Base-by-base conservation (phyloP, 2,797 vertebrate species). In the Danio kyathit region DNA sequence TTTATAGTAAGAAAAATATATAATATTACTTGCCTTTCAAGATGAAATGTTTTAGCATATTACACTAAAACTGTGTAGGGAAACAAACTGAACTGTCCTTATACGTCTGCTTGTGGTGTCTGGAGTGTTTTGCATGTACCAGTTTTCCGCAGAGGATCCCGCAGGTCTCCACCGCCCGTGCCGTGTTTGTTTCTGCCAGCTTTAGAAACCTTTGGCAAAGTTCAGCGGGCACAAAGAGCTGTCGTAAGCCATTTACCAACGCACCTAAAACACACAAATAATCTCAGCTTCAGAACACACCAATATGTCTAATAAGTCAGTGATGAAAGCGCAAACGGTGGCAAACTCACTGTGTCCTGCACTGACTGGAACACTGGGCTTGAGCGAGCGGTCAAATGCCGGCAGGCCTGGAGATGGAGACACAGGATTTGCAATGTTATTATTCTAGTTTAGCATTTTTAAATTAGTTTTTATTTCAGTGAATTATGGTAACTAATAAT, bases 71-170 rank as follows among this genome's bases (percentile, higher is more conserved):
- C n/a, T n/a, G n/a, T n/a, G n/a, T n/a, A n/a, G n/a, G n/a, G n/a
- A n/a, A n/a, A n/a, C n/a, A n/a, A n/a, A n/a, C n/a, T n/a, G n/a
- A n/a, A n/a, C n/a, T n/a, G n/a, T n/a, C n/a, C n/a, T n/a, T n/a
- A n/a, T n/a, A n/a, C n/a, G n/a, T n/a, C n/a, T n/a, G n/a, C n/a
- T n/a, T n/a, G n/a, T n/a, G n/a, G n/a, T n/a, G n/a, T n/a, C n/a
- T n/a, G n/a, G n/a, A n/a, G 43, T 51, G 57, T 46, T 44, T 13
- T 13, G 29, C 19, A 63, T 92, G 89, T 90, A 99, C 98, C 97
- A 99, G 93, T 91, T 96, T 97, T 66, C 98, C 98, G 52, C 97
- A 99, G 67, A 99, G 95, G 90, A 99, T 98, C 74, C 98, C 98
- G 7, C 98, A 99, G 0, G 98, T 99, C 89, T 99, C 98, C 83